A percentile compares a stretch with the other conserved stretches of the same genome.
These are phyloP conservation scores for Diadumene lineata DNA, from an alignment of 92 coral and sea anemone genomes.

Conservation along the genomic window DNA sequence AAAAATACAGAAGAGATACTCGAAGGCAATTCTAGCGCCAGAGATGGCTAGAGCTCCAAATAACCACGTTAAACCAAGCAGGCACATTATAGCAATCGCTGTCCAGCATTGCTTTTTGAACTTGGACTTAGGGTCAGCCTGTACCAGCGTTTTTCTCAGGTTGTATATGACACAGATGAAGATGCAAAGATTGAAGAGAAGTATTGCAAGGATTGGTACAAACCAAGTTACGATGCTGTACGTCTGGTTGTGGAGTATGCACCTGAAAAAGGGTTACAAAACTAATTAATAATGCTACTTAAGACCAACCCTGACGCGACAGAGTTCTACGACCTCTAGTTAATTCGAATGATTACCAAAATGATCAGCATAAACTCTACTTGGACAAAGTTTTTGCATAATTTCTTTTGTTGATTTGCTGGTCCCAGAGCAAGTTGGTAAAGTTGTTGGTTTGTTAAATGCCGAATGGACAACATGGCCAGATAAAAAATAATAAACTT, in stretches of 20 bases:
- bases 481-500: too few species aligned
- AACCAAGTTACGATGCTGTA: conserved; percentile 54
- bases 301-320: too few species aligned
- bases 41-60: conserved; percentile 87
- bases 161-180: conserved; percentile 56
- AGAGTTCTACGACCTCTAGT: too few species aligned
- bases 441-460: too few species aligned
- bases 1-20: conserved; percentile 83
- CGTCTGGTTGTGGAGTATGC: conserved; percentile 49
- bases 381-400: too few species aligned
- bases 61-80: conserved; percentile 83
- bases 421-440: too few species aligned
- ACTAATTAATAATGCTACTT: too few species aligned
- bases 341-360: too few species aligned
- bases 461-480: too few species aligned
- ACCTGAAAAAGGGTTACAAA: conserved; percentile 8
- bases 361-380: too few species aligned
- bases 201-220: conserved; percentile 54
- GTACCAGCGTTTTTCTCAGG: conserved; percentile 52
- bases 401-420: too few species aligned
- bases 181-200: conserved; percentile 47
- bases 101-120: conserved; percentile 55
- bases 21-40: conserved; percentile 66
- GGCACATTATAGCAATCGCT: conserved; percentile 66
- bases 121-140: conserved; percentile 57